Conservation (phyloP, 2,888 invertebrate genomes). For the Drosophila multiciliata region DNA sequence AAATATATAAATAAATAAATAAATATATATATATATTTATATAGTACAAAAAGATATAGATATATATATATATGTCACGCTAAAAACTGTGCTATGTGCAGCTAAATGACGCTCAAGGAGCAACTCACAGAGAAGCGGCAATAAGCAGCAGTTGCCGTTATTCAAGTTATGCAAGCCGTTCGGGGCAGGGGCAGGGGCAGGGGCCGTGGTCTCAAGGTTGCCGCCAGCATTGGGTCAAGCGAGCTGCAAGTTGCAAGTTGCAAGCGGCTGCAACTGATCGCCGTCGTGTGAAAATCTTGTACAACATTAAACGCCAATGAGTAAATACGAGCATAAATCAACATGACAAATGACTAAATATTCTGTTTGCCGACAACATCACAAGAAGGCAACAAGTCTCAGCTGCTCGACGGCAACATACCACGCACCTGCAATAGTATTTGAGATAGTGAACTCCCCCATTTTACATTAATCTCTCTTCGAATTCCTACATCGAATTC, state of each 20-base stretch:
- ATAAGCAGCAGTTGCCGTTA: conserved; percentile 35
- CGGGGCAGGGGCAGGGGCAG: conserved; percentile 9
- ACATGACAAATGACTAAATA: conserved; percentile 77
- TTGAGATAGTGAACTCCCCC: not conserved
- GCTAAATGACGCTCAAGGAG: conserved; percentile 2
- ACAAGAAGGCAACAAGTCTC: conserved; percentile 16
- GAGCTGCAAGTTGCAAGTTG: not conserved
- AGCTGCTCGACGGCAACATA: conserved; percentile 14
- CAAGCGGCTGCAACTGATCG: conserved; percentile 19
- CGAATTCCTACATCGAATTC: not conserved
- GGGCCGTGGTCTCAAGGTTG: conserved; percentile 60
- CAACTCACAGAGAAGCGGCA: not conserved
- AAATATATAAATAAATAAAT: too few species aligned
- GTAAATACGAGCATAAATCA: conserved; percentile 75
- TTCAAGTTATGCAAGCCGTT: conserved; percentile 21
- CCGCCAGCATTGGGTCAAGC: conserved; percentile 66
- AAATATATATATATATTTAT: not conserved
- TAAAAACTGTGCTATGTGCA: conserved; percentile 58
- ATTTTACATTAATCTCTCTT: not conserved
- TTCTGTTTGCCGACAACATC: conserved; percentile 62
- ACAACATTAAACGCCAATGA: conserved; percentile 76
- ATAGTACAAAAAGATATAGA: not conserved
- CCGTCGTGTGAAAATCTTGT: conserved; percentile 77
- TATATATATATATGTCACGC: conserved; percentile 9
- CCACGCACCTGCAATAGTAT: not conserved